These are phyloP conservation scores for Montipora foliosa DNA, from an alignment of 64 coral and sea anemone species.

Conservation along the genomic window DNA sequence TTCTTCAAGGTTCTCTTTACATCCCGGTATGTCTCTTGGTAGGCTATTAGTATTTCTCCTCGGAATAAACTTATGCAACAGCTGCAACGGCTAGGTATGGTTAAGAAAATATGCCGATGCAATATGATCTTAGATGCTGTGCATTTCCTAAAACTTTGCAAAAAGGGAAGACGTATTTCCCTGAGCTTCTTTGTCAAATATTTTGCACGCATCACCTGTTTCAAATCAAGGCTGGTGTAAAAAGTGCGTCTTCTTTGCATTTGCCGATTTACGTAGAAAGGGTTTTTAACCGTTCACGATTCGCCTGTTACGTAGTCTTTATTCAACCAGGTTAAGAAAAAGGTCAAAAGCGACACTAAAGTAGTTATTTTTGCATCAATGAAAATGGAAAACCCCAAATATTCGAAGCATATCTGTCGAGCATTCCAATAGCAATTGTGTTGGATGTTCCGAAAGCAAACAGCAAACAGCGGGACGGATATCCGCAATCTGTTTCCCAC, in stretches of 20 bases:
- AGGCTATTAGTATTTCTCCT: background rate
- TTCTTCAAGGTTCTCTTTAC: background rate
- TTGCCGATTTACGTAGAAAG: background rate
- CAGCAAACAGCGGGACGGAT: background rate
- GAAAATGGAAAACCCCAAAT: background rate
- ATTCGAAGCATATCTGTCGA: background rate
- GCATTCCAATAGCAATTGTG: too few species aligned
- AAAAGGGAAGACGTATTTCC: background rate
- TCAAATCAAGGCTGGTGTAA: too few species aligned
- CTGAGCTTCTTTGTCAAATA: too few species aligned
- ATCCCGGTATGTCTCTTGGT: background rate
- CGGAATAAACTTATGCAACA: background rate
- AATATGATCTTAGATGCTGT: background rate
- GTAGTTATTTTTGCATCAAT: background rate
- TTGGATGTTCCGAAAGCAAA: background rate
- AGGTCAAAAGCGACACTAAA: background rate
- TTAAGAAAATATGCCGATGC: background rate
- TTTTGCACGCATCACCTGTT: too few species aligned
- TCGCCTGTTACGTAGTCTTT: background rate
- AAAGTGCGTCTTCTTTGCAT: background rate
- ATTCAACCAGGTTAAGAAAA: background rate
- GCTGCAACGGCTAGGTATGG: background rate
- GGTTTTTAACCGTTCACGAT: background rate
- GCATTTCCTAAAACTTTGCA: background rate
- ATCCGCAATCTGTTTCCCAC: background rate